Evolutionary conservation across 2,888 invertebrate species (phyloP), one percentile per base, ranked within the genome.

Genomic region (Hymenopus coronatus): DNA sequence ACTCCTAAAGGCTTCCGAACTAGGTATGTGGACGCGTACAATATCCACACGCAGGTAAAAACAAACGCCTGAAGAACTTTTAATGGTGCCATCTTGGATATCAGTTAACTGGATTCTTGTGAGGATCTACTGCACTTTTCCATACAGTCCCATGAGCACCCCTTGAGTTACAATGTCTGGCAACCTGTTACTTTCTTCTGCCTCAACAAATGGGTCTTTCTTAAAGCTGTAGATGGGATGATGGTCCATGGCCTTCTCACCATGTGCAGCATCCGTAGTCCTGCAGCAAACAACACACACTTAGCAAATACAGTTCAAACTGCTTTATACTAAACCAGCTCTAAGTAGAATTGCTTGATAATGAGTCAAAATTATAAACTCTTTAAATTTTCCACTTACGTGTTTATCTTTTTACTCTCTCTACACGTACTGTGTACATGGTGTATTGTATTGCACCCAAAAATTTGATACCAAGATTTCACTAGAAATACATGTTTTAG

Each of bases 1-100:
- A 94, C 93, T n/a, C 94, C 94, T 25, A 94, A 91, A 2, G 94
- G 94, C 91, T 94, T 94, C 12, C 94, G 91, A 28, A 94, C 92
- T 33, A 94, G 92, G 90, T 94, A 94, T 4, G 93, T 93, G 28
- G 91, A 33, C 84, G 91, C 90, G 90, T 91, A 91, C 30, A 91
- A 90, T 8, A 92, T 89, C 92, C 92, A 92, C 15, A 91, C 91
- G 2, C 91, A 90, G 28, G 88, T 88, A 89, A 91, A 92, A 20
- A 91, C 90, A 6, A 90, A 88, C 0, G 91, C 87, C 88, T 92
- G 91, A 82, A 91, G 87, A 84, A 91, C 88, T 87, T 89, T 83
- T 89, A 90, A 81, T n/a, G 84, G 86, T 12, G 84, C 83, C 89
- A 88, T 88, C n/a, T 27, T 82, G 15, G 28, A 83, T n/a, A 83